These are phyloP conservation scores for Melierax canorus DNA, from an alignment of 2,113 vertebrate species.

Conservation along the genomic window DNA sequence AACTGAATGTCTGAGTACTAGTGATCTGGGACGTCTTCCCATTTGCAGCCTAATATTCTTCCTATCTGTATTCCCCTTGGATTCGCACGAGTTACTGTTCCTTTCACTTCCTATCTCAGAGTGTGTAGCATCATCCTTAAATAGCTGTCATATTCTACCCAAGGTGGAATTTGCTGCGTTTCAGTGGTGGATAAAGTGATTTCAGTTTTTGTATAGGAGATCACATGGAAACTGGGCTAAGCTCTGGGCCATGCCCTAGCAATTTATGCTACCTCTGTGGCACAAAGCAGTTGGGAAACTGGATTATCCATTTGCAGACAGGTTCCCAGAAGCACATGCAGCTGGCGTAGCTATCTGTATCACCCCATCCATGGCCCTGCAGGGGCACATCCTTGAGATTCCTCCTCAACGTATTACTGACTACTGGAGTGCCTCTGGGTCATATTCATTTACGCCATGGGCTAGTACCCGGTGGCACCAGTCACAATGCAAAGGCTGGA, in stretches of 20 bases:
- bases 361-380: background rate
- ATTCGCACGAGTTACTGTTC: background rate
- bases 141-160: background rate
- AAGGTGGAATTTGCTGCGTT: background rate
- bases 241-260: background rate
- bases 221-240: background rate
- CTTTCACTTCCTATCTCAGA: background rate
- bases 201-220: background rate
- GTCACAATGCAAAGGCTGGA: background rate
- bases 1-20: background rate
- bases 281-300: background rate
- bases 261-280: background rate
- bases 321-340: background rate
- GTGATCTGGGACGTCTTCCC: background rate
- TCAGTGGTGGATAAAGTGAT: background rate
- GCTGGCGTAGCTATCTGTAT: background rate
- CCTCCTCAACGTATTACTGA: background rate
- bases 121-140: background rate
- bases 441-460: accelerated
- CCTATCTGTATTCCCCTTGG: background rate
- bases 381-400: background rate
- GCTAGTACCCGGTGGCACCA: background rate
- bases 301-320: background rate
- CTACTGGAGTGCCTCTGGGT: background rate
- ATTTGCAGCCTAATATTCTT: background rate